phyloP scores from a whole-genome alignment of 2,113 vertebrate genomes.

The Psophia crepitans region DNA sequence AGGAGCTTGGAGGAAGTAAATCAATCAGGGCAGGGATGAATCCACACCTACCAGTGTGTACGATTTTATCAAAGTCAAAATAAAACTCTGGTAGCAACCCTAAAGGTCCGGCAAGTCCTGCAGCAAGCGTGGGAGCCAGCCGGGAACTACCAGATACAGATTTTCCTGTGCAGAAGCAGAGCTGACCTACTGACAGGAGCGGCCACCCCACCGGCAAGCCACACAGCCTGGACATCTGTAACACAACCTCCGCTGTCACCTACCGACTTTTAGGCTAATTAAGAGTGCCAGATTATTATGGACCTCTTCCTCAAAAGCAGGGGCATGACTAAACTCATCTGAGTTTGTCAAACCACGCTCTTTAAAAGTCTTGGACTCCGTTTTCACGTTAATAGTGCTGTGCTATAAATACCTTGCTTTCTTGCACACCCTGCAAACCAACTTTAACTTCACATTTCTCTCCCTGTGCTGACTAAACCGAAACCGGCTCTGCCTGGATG shows the following conservation, averaged over 20 bases:
- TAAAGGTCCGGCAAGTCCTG: not conserved
- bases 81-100: not conserved
- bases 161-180: not conserved
- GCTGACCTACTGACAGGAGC: not conserved
- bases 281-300: not conserved
- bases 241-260: not conserved
- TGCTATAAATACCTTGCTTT: not conserved
- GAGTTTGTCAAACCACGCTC: not conserved
- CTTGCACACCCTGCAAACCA: not conserved
- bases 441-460: not conserved
- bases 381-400: not conserved
- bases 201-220: not conserved
- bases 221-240: accelerated
- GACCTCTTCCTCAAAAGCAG: not conserved
- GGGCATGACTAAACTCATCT: accelerated
- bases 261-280: not conserved
- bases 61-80: not conserved
- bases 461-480: not conserved
- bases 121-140: not conserved
- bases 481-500: not conserved
- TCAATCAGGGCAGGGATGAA: not conserved
- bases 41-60: not conserved
- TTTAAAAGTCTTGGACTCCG: not conserved
- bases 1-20: not conserved
- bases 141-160: not conserved